A percentile compares a stretch with the other conserved stretches of the same genome.
phyloP scores from a whole-genome alignment of 2,888 invertebrate genomes.

The Lasius fuliginosus region DNA sequence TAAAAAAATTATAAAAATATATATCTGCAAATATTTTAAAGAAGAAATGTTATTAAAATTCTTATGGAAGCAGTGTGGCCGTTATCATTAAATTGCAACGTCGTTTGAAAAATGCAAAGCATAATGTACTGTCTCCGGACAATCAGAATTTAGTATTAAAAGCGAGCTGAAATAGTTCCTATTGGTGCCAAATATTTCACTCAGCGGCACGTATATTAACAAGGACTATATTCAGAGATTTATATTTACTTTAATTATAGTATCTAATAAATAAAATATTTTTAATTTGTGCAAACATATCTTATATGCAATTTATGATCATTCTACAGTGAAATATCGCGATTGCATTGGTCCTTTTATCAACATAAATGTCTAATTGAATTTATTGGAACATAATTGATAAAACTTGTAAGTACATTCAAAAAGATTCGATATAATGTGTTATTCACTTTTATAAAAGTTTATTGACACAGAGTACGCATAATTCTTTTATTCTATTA shows the following conservation, averaged over 20 bases:
- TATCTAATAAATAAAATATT: slow-evolving; percentile 16
- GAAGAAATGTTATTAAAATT: slow-evolving; percentile 23
- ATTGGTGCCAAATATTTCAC: slow-evolving; percentile 14
- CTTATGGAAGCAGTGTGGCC: slow-evolving; percentile 1
- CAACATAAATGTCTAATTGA: not conserved
- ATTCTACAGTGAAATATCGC: not conserved
- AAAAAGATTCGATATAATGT: not conserved
- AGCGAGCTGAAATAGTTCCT: slow-evolving; percentile 21
- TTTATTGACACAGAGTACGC: not conserved
- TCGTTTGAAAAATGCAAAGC: slow-evolving; percentile 26
- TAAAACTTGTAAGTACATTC: not conserved
- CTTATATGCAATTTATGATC: not conserved
- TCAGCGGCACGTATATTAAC: slow-evolving; percentile 25
- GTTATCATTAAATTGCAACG: slow-evolving; percentile 34
- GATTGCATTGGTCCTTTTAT: not conserved
- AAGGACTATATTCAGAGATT: not conserved
- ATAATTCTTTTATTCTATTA: not conserved
- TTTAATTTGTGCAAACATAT: not conserved
- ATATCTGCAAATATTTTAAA: slow-evolving; percentile 18
- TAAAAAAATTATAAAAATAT: not conserved
- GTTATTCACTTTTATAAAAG: slow-evolving; percentile 8
- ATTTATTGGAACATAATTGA: not conserved
- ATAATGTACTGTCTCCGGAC: slow-evolving; percentile 35
- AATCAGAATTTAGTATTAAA: slow-evolving; percentile 42
- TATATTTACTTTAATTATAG: slow-evolving; percentile 3